These are phyloP conservation scores for Carassius auratus DNA, from an alignment of 2,113 vertebrate genomes.

Conservation along the genomic window DNA sequence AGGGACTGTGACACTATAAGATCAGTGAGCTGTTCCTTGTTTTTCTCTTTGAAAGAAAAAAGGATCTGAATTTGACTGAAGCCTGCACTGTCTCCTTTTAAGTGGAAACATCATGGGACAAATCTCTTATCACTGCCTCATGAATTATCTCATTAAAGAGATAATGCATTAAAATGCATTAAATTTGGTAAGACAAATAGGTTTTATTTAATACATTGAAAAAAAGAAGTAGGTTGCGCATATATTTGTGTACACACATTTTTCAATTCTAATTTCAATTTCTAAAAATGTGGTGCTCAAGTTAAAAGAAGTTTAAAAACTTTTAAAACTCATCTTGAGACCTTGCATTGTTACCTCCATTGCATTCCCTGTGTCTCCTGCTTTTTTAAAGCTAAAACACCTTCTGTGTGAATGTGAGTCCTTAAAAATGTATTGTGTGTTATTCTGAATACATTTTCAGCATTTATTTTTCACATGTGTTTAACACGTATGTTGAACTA, in stretches of 20 bases:
- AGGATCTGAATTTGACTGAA: constrained; percentile 40
- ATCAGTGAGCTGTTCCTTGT: neutral
- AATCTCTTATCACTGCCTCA: constrained; percentile 60
- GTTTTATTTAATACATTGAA: neutral
- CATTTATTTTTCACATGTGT: neutral
- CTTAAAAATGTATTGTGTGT: neutral
- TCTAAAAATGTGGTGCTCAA: no score
- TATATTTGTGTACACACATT: neutral
- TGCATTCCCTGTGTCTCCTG: neutral
- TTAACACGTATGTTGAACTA: neutral
- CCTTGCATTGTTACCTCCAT: no score
- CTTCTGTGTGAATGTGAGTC: neutral
- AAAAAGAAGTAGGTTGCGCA: neutral
- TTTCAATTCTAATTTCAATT: neutral
- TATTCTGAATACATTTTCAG: neutral
- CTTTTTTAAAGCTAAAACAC: neutral
- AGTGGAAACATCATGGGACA: constrained; percentile 59
- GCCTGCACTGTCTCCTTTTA: constrained; percentile 33
- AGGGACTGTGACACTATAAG: neutral
- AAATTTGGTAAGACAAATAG: constrained; percentile 59
- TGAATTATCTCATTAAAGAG: constrained; percentile 66
- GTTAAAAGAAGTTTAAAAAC: no score
- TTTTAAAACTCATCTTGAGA: no score
- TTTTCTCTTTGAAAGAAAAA: constrained; percentile 41
- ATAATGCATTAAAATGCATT: constrained; percentile 59